phyloP scores from a whole-genome alignment of 2,888 invertebrate genomes.

The Drosophila pseudotalamancana region DNA sequence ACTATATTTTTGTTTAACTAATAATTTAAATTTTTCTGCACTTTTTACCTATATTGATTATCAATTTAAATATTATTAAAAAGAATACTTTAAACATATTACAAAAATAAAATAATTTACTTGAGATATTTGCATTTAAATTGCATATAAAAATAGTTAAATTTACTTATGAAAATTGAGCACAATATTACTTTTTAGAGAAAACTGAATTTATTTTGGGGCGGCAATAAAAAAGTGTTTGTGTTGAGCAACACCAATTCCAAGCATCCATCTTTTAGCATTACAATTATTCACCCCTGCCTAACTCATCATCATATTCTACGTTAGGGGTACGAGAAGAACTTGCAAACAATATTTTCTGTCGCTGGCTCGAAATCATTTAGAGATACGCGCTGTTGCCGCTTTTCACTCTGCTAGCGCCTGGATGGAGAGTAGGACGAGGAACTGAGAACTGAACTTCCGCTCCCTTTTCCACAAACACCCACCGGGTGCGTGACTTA shows the following conservation, averaged over 20 bases:
- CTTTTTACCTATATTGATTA: too few relatives aligned
- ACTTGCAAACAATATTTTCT: constrained; percentile 50
- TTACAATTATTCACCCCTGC: constrained; percentile 41
- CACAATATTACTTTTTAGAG: too few relatives aligned
- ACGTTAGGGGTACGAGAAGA: constrained; percentile 22
- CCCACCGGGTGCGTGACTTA: not conserved
- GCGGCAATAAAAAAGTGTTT: constrained; percentile 46
- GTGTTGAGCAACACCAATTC: constrained; percentile 22
- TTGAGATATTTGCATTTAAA: too few relatives aligned
- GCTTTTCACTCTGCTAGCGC: constrained; percentile 45
- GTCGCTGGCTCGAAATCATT: constrained; percentile 46
- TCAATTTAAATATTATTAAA: too few relatives aligned
- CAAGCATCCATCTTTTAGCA: not conserved
- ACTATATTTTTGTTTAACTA: too few relatives aligned
- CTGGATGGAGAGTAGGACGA: constrained; percentile 12
- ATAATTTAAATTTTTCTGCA: too few relatives aligned
- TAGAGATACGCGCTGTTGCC: constrained; percentile 57
- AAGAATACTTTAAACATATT: too few relatives aligned
- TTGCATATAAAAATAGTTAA: too few relatives aligned
- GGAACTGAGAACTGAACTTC: constrained; percentile 26
- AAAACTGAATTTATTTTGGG: not conserved
- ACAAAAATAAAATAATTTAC: too few relatives aligned
- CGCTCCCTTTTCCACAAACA: constrained; percentile 36
- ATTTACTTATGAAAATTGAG: too few relatives aligned
- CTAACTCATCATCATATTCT: constrained; percentile 26